Base-by-base conservation (phyloP, 1,140 invertebrate genomes). In the Drosophila orena region DNA sequence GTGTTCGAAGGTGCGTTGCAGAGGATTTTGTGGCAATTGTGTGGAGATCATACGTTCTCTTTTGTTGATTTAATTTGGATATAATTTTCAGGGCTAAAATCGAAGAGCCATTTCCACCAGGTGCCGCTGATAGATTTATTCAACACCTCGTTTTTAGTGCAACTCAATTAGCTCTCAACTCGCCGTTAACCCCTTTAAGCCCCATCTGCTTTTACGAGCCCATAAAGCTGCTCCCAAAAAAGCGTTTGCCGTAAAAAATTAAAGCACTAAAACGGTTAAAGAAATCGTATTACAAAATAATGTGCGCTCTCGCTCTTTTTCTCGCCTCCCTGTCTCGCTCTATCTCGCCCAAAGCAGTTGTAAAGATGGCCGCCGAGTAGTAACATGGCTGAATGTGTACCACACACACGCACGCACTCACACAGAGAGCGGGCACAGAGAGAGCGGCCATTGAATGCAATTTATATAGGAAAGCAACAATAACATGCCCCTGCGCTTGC, bases 321-420 rank as follows among this genome's bases (percentile, higher is more conserved):
- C 42, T 50, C 35, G 8, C 61, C 50, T 49, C 74, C 69, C 69
- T 69, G 49, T 54, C 34, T 38, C 47, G 47, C 37, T 72, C 37
- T 43, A 12, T 58, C 46, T 57, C 55, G 57, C 53, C 44, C 49
- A 71, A 66, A 66, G 68, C 74, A 69, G 79, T 89, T 84, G 84
- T 89, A 89, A 89, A 89, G 84, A 89, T 89, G 84, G 84, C 84
- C 85, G 84, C 84, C 85, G 60, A 66, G 40, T 64, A 73, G 78
- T 84, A 66, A 81, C 75, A 84, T 57, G 55, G 83, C 83, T 88
- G 84, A 88, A 88, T 86, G 77, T 86, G 74, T 79, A 81, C 74
- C 57, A 61, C 50, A 77, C 38, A 74, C 61, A 74, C 61, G 3
- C 37, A 55, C 43, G 15, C 14, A 8, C 22, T 47, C 44, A 27